Conservation (phyloP, 2,888 invertebrate species). For the Orchestes rusci region DNA sequence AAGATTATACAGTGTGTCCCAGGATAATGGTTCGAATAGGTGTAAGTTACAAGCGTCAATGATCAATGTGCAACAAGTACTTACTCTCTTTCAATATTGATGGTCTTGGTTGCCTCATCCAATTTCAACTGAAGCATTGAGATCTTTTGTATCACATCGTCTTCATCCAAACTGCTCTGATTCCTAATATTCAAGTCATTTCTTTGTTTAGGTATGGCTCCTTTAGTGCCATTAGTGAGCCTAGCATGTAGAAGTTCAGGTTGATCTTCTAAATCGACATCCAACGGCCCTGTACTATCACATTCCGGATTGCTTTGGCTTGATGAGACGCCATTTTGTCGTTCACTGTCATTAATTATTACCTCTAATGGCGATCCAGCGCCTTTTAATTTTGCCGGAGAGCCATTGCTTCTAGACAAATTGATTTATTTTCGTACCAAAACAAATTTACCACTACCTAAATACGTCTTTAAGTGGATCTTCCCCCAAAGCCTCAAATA, state of each 20-base stretch:
- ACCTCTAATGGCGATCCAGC: slow-evolving; percentile 16
- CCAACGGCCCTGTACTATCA: slow-evolving; percentile 39
- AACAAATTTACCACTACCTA: slow-evolving; percentile 7
- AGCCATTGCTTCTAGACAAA: slow-evolving; percentile 30
- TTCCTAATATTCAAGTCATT: slow-evolving; percentile 35
- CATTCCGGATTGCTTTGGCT: slow-evolving; percentile 37
- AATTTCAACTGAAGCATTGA: slow-evolving; percentile 61
- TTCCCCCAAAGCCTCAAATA: slow-evolving; percentile 46
- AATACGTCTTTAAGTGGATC: slow-evolving; percentile 43
- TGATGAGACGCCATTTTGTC: slow-evolving; percentile 37
- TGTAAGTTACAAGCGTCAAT: too few relatives aligned
- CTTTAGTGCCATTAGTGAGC: slow-evolving; percentile 8
- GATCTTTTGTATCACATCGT: slow-evolving; percentile 55
- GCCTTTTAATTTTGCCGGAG: slow-evolving; percentile 11
- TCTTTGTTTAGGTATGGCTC: slow-evolving; percentile 11
- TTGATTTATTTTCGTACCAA: too few relatives aligned
- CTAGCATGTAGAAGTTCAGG: background rate
- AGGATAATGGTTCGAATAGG: too few relatives aligned
- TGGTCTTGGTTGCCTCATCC: slow-evolving; percentile 67
- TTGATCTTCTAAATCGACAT: slow-evolving; percentile 30
- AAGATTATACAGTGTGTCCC: too few relatives aligned
- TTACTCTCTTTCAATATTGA: slow-evolving; percentile 68
- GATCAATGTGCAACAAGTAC: too few relatives aligned
- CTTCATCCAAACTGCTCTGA: slow-evolving; percentile 43
- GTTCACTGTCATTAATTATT: slow-evolving; percentile 26